Base-by-base conservation (phyloP, 2,797 vertebrate species). In the Pseudopleuronectes americanus region DNA sequence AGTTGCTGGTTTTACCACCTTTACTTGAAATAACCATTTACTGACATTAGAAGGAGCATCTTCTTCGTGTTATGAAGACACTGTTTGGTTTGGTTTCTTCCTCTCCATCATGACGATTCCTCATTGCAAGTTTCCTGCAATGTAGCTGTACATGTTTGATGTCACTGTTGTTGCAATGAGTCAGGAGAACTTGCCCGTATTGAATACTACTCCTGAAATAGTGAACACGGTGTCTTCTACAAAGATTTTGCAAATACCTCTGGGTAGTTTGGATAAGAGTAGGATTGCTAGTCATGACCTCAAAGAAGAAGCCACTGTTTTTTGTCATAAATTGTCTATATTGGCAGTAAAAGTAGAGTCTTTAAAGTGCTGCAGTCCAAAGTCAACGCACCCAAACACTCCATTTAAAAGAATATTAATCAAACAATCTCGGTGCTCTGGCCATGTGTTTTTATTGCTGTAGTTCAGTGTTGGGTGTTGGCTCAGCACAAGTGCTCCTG, bases 361-460 rank as follows among this genome's bases (percentile, higher is more conserved):
- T 66, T 22, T 12, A 41, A 62, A 8, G 6, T 55, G 36, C 43
- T 62, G 57, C 26, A 24, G 33, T 47, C 36, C 14, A 28, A 70
- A 57, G 67, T 55, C 68, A 70, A 64, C 57, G 71, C 64, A 66
- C 9, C 22, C 26, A 36, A 53, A 64, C 26, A 33, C 45, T 41
- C 24, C 41, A n/a, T 57, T 22, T 21, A 19, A 69, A 64, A 56
- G 12, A 19, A 49, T 4, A 62, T 68, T 53, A 73, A 66, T 69
- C 64, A 76, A 67, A 54, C 22, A 19, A 0, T 54, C 28, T 54
- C 33, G 48, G 69, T 73, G 31, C 28, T 55, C 53, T 63, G 31
- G n/a, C 64, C 47, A 8, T 78, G 61, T 31, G 58, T 61, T 70
- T 70, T 71, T 88, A 69, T 77, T 76, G 57, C 77, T 79, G 38